Base-by-base conservation (phyloP, 2,113 vertebrate species). In the Actenoides hombroni region DNA sequence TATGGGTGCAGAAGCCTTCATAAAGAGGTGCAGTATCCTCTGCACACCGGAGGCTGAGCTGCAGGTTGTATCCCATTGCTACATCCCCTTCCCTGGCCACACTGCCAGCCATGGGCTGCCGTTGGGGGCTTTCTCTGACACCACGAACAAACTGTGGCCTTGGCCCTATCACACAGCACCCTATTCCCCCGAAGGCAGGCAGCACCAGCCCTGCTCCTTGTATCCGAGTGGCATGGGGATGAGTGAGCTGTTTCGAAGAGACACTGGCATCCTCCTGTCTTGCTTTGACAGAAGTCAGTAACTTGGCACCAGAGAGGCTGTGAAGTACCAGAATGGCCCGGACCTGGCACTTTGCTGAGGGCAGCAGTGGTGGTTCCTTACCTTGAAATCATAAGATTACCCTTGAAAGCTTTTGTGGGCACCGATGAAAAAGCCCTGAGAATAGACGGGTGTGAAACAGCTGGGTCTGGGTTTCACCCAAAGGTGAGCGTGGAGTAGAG, bases 211-310 rank as follows among this genome's bases (percentile, higher is more conserved):
- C n/a, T 54, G 13, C 10, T 42, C 21, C 44, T 35, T 46, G 21
- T 28, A 31, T n/a, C 79, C 0, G 0, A 37, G 31, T 6, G 31
- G 40, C 1, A 3, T 49, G 17, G 63, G n/a, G 21, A 11, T 0
- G 2, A 19, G 25, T 0, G 15, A 60, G 39, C 51, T 28, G 14
- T 46, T 48, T 24, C 0, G 2, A 40, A 23, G 54, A 39, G n/a
- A 16, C 9, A 3, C 25, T 59, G 56, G 44, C 12, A 6, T 26
- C 61, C 29, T 81, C 35, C 61, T 79, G 35, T 67, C 67, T 48
- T 53, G 49, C 61, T 79, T 59, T 79, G 60, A 37, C n/a, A 12
- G 13, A 5, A 12, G 13, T 4, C 1, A 2, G 28, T 40, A 53
- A 23, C 23, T 57, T 63, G 51, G 48, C 56, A 70, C 39, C 26